Percentiles rank a stretch among this genome's conserved stretches.
These are phyloP conservation scores for Syngnathus floridae DNA, from an alignment of 2,113 vertebrate species.

Conservation along the genomic window DNA sequence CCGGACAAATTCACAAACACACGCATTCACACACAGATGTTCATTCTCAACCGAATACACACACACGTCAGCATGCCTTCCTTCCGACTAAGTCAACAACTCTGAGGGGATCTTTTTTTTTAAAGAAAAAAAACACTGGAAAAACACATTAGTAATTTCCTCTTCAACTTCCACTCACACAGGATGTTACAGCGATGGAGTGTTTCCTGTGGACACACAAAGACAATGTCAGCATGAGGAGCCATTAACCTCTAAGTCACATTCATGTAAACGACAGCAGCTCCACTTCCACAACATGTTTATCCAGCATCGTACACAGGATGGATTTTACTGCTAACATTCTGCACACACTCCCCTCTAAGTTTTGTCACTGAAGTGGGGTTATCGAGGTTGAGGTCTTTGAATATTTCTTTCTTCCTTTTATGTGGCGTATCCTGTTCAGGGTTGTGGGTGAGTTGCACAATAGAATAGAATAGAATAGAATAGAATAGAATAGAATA, in stretches of 20 bases:
- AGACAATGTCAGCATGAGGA: slow-evolving; percentile 48
- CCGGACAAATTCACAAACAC: too few species aligned
- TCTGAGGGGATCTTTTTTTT: slow-evolving; percentile 28
- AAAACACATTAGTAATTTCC: slow-evolving; percentile 18
- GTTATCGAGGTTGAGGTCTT: slow-evolving; percentile 9
- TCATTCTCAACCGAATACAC: slow-evolving; percentile 15
- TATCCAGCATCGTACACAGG: slow-evolving; percentile 30
- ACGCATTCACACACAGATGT: slow-evolving; percentile 19
- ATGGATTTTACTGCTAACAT: slow-evolving; percentile 36
- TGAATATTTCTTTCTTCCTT: background rate
- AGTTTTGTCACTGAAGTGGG: slow-evolving; percentile 4
- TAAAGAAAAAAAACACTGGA: background rate
- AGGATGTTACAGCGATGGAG: slow-evolving; percentile 45
- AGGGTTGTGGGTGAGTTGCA: background rate
- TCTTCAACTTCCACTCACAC: slow-evolving; percentile 33
- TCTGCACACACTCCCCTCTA: slow-evolving; percentile 28
- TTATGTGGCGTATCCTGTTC: background rate
- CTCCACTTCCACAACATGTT: slow-evolving; percentile 43
- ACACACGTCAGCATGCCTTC: slow-evolving; percentile 23
- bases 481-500: too few species aligned
- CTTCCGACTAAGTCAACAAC: slow-evolving; percentile 49
- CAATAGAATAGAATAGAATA: too few species aligned
- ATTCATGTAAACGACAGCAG: slow-evolving; percentile 39
- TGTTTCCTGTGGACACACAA: slow-evolving; percentile 40
- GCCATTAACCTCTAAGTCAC: slow-evolving; percentile 47